These are phyloP conservation scores for Pavo muticus DNA, from an alignment of 2,113 vertebrate species.

Conservation along the genomic window DNA sequence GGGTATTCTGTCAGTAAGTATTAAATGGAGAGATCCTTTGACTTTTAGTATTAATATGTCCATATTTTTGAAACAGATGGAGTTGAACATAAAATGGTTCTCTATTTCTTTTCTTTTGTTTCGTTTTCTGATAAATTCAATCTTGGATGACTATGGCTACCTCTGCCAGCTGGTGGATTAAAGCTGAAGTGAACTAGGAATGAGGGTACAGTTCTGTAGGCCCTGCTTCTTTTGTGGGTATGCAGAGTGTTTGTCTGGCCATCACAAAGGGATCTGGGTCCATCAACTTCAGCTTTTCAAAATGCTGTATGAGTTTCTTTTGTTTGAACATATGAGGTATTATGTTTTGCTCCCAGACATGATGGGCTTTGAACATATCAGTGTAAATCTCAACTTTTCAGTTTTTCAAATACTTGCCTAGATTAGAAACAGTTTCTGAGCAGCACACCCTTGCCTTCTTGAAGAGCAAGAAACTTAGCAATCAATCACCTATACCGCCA, in stretches of 20 bases:
- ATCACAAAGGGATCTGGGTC: neutral
- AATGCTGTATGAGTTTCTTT: neutral
- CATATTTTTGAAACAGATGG: neutral
- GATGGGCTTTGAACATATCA: neutral
- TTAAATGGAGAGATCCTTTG: neutral
- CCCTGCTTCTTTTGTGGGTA: fast-evolving
- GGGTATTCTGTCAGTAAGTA: neutral
- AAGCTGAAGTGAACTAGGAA: conserved; percentile 65
- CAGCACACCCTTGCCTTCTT: neutral
- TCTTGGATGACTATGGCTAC: conserved; percentile 79
- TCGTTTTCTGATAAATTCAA: conserved; percentile 78
- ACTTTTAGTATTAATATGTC: neutral
- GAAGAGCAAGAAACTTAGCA: neutral
- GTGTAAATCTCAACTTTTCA: neutral
- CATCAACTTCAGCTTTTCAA: neutral
- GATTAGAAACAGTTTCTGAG: neutral
- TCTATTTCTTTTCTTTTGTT: conserved; percentile 1
- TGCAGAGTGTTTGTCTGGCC: neutral
- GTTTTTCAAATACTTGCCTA: neutral
- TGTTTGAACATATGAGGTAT: neutral
- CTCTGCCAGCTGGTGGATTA: conserved; percentile 79
- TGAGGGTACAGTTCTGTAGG: conserved; percentile 59
- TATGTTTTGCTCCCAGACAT: neutral
- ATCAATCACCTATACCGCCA: neutral
- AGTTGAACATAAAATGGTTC: neutral